Evolutionary conservation across 1,140 invertebrate genomes (phyloP).

Genomic region (Brachionus angularis): DNA sequence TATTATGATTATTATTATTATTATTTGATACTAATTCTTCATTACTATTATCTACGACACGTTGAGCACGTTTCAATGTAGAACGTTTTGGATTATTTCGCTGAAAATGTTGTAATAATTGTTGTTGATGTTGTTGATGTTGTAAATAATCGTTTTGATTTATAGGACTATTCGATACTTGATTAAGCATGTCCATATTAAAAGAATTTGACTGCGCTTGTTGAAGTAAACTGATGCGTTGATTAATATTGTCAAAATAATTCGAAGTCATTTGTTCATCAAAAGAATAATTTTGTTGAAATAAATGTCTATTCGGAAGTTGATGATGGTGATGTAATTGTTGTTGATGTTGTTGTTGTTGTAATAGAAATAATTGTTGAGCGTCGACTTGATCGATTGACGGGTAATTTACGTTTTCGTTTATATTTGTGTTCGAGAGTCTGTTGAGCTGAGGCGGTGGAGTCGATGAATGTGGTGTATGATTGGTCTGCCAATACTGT

Average conservation of each 20-base stretch:
- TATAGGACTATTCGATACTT: too few relatives aligned
- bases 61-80: slow-evolving; percentile 8
- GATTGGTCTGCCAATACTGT: not conserved
- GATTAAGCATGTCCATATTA: slow-evolving; percentile 14
- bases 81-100: slow-evolving; percentile 25
- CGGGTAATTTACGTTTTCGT: too few relatives aligned
- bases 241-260: slow-evolving; percentile 13
- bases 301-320: not conserved
- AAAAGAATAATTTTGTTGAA: slow-evolving; percentile 38
- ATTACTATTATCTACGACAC: not conserved
- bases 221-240: slow-evolving; percentile 8
- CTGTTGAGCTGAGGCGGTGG: not conserved
- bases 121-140: too few relatives aligned
- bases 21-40: too few relatives aligned
- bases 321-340: not conserved
- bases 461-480: not conserved
- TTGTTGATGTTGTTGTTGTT: slow-evolving; percentile 6
- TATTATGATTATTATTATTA: not conserved
- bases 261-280: slow-evolving; percentile 19
- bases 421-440: not conserved
- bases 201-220: slow-evolving; percentile 34
- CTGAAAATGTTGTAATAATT: not conserved
- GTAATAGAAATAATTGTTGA: too few relatives aligned
- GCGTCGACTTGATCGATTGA: too few relatives aligned
- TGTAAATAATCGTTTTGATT: too few relatives aligned